Evolutionary conservation across 2,113 vertebrate genomes (phyloP).

Genomic region (Cephalopholis sonnerati): DNA sequence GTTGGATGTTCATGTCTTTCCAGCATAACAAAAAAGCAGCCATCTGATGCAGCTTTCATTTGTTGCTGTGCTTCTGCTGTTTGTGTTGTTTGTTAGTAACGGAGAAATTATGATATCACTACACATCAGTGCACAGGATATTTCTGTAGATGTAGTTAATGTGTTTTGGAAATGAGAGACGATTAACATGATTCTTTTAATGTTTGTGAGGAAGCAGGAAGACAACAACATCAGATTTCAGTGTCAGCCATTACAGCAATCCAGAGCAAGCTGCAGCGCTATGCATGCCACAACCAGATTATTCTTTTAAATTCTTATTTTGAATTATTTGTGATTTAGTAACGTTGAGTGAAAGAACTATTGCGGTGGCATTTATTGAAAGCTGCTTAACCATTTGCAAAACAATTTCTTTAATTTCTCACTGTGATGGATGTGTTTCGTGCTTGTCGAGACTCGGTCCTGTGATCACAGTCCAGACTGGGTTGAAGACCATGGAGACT

Average conservation of each 20-base stretch:
- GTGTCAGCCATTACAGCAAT: neutral
- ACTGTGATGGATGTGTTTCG: neutral
- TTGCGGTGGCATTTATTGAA: neutral
- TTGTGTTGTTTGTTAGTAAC: neutral
- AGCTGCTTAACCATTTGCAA: neutral
- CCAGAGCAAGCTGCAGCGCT: neutral
- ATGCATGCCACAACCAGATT: neutral
- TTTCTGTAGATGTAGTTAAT: neutral
- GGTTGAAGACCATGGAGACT: neutral
- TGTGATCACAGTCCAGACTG: neutral
- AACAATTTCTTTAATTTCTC: neutral
- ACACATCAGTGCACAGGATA: neutral
- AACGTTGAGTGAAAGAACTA: neutral
- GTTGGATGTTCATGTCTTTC: neutral
- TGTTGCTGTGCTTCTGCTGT: neutral
- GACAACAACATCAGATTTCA: neutral
- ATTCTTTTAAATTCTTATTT: neutral
- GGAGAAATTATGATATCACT: neutral
- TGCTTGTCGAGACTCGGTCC: neutral
- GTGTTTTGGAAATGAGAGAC: neutral
- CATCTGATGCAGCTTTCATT: neutral
- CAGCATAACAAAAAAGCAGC: neutral
- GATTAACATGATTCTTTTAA: neutral
- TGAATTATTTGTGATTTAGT: neutral
- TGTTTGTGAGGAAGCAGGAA: neutral